Evolutionary conservation across 2,888 invertebrate species (phyloP).

Genomic region (Rhopalosiphum nymphaeae): DNA sequence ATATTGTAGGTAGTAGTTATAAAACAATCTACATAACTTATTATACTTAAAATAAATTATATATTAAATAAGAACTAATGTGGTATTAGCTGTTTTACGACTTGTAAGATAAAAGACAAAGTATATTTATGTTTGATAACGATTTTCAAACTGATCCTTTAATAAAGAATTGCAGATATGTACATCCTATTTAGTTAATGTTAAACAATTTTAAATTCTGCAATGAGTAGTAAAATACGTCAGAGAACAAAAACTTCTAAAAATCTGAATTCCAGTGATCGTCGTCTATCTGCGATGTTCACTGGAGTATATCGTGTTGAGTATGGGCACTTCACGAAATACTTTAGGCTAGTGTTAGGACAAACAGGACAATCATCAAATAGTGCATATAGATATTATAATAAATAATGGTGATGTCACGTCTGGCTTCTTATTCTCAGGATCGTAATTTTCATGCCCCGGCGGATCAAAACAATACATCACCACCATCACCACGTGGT

Average conservation of each 20-base stretch:
- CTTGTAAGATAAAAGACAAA: background rate
- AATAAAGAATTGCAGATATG: background rate
- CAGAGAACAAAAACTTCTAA: background rate
- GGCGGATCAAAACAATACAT: constrained; percentile 42
- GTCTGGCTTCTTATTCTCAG: background rate
- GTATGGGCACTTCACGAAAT: too few relatives aligned
- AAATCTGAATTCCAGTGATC: background rate
- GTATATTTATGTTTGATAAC: background rate
- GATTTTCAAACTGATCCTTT: background rate
- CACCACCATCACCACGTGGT: constrained; percentile 61
- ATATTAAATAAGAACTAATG: background rate
- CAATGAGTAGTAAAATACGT: background rate
- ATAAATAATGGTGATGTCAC: background rate
- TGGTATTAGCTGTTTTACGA: background rate
- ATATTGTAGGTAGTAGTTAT: background rate
- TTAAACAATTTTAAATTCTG: background rate
- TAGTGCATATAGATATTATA: background rate
- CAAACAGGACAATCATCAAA: background rate
- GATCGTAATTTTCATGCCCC: constrained; percentile 46
- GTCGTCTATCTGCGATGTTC: background rate
- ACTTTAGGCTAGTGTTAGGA: background rate
- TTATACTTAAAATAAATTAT: background rate
- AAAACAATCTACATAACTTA: background rate
- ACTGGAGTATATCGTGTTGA: background rate
- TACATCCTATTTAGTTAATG: background rate